phyloP scores from a whole-genome alignment of 35 echinoderm and acorn worm genomes.

The Hemicentrotus pulcherrimus region DNA sequence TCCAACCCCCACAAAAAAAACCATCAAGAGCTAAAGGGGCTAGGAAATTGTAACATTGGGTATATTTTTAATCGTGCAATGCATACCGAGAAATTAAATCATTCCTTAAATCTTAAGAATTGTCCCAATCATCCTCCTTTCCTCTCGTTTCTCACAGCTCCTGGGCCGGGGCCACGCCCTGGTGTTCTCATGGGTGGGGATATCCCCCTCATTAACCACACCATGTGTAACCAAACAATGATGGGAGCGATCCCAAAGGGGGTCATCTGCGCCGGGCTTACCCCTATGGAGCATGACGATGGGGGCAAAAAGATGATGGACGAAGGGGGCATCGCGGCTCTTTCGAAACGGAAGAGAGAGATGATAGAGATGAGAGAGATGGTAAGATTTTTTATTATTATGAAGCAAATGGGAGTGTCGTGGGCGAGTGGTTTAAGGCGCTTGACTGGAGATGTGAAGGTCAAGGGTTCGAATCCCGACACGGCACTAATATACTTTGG shows the following conservation, averaged over 20 bases:
- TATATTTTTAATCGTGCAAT: too few species aligned
- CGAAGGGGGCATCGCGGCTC: not conserved
- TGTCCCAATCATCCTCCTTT: not conserved
- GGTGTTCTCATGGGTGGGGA: not conserved
- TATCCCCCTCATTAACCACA: conserved; percentile 22
- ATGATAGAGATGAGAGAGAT: conserved; percentile 31
- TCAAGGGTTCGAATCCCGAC: too few species aligned
- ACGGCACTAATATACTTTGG: too few species aligned
- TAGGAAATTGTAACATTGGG: too few species aligned
- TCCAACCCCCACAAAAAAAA: too few species aligned
- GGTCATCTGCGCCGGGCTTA: conserved; percentile 6
- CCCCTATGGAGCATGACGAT: too few species aligned
- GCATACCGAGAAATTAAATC: too few species aligned
- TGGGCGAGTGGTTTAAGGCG: too few species aligned
- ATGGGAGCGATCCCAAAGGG: not conserved
- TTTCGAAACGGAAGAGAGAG: not conserved
- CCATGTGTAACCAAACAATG: not conserved
- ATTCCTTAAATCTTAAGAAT: too few species aligned
- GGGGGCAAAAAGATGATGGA: not conserved
- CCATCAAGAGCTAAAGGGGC: too few species aligned
- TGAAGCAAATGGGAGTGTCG: too few species aligned
- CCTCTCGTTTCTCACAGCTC: not conserved
- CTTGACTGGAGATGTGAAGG: too few species aligned
- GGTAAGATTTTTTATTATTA: not conserved
- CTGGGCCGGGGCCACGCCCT: not conserved